phyloP scores from a whole-genome alignment of 2,797 vertebrate species.

The Dendrocincla fuliginosa region DNA sequence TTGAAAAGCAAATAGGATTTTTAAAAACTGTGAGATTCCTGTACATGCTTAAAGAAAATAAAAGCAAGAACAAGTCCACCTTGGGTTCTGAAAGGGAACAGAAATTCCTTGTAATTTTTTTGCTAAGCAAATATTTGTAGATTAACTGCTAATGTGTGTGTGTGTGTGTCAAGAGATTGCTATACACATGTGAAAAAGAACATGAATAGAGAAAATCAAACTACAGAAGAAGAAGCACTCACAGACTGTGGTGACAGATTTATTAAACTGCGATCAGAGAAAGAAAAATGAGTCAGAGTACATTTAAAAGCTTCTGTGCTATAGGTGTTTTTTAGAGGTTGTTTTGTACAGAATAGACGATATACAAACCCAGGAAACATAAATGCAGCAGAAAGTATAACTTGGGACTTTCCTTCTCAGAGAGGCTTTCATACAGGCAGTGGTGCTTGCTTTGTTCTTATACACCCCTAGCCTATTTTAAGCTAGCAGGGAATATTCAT shows the following conservation, averaged over 20 bases:
- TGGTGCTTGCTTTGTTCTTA: background rate
- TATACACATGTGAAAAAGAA: background rate
- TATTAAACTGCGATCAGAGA: conserved; percentile 7
- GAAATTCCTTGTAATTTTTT: background rate
- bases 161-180: background rate
- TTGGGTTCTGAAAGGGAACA: background rate
- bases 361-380: background rate
- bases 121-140: background rate
- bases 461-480: background rate
- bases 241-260: background rate
- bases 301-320: background rate
- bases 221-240: background rate
- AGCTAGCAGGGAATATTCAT: background rate
- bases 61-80: background rate
- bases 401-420: background rate
- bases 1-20: background rate
- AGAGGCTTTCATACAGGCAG: background rate
- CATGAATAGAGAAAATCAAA: background rate
- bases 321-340: background rate
- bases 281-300: background rate
- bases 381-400: background rate
- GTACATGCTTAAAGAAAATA: background rate
- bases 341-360: background rate
- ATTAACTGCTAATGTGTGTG: background rate
- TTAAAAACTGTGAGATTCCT: background rate